Evolutionary conservation across 2,888 invertebrate genomes (phyloP), one percentile per base, ranked within the genome.

Genomic region (Xylota segnis): DNA sequence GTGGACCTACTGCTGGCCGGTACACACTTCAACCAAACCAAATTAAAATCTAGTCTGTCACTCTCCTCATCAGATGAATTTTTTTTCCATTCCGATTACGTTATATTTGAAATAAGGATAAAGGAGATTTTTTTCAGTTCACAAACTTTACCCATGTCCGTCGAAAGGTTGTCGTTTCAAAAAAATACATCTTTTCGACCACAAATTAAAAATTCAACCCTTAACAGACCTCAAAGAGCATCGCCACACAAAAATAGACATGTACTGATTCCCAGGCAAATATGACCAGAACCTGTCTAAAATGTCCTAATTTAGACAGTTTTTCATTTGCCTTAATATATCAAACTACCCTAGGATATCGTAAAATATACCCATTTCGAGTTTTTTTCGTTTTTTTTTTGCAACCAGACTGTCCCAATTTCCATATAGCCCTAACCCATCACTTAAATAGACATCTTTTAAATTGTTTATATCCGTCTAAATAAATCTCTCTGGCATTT

Each of bases 321-420:
- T 6, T 14, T n/a, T 43, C 43, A n/a, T 14, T 14, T 43, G 1
- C 14, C 3, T 43, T 27, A n/a, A 23, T 52, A 63, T 40, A 47
- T 66, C 72, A 66, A 66, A 58, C 72, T n/a, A 58, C 34, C 27
- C 37, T 10, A 66, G 58, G 65, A 71, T 37, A 43, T 61, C 52
- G 37, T 59, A 77, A 72, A 72, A 14, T 23, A 45, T 14, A 47
- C 37, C 52, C 58, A 83, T 77, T 72, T 59, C 37, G 52, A 50
- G 47, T 72, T 83, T 83, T 78, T 66, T 72, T 61, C 78, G 65
- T 83, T 83, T 54, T 72, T 61, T 83, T 71, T 83, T 83, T 54
- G 59, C 65, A 65, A 58, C 65, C 52, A 32, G 16, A 40, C 65
- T 66, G 52, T 10, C 29, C 37, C 27, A 14, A 23, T 43, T 43